Evolutionary conservation across 2,113 vertebrate genomes (phyloP).

Genomic region (Columbina picui): DNA sequence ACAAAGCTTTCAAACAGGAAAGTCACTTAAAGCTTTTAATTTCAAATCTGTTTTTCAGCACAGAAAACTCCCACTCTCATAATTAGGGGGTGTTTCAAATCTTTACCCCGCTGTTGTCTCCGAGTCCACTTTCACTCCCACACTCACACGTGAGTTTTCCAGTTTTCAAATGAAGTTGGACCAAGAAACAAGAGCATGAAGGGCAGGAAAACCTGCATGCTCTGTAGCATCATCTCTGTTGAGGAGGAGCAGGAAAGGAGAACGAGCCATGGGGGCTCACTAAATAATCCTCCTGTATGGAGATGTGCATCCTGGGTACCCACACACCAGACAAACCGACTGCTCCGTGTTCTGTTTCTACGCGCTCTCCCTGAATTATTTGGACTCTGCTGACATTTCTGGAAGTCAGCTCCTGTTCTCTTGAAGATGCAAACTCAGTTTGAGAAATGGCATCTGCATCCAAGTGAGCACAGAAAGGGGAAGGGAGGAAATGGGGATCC

Average conservation of each 20-base stretch:
- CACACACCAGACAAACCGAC: not conserved
- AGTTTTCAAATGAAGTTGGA: not conserved
- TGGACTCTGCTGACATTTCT: not conserved
- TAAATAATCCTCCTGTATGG: not conserved
- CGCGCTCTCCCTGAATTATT: not conserved
- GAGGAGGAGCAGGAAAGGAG: not conserved
- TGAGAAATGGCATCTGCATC: not conserved
- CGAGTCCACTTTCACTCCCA: not conserved
- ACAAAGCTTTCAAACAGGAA: conserved; percentile 6
- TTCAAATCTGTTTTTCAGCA: conserved; percentile 11
- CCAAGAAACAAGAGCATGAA: not conserved
- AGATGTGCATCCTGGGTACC: not conserved
- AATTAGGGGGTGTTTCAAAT: not conserved
- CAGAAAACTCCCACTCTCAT: not conserved
- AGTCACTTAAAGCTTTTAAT: not conserved
- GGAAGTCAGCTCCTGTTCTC: not conserved
- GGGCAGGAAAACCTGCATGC: fast-evolving
- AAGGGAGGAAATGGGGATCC: not conserved
- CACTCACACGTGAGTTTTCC: not conserved
- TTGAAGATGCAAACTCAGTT: not conserved
- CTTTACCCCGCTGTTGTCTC: not conserved
- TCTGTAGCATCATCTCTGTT: not conserved
- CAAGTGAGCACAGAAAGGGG: not conserved
- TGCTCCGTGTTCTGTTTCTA: fast-evolving
- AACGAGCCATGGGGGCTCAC: fast-evolving